Evolutionary conservation across 2,113 vertebrate species (phyloP), one percentile per base, ranked within the genome.

Genomic region (Callochromis pleurospilus): DNA sequence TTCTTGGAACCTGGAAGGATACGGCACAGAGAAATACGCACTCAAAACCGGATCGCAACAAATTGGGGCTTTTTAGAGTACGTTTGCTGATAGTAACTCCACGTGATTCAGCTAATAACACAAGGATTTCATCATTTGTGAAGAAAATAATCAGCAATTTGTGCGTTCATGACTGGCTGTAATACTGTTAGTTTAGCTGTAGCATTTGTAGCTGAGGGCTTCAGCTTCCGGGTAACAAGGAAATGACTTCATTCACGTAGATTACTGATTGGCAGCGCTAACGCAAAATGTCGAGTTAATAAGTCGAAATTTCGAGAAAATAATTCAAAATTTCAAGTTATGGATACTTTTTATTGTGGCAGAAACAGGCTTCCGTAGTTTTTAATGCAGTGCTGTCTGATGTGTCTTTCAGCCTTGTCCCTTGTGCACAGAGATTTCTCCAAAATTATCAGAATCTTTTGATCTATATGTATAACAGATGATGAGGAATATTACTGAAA

Each of bases 191-290:
- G 56, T 3, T 60, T 60, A 60, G 14, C 29, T 31, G 29, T 60
- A 60, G 0, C 56, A 60, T 60, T 60, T 60, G 56, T 33, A 60
- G 56, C 15, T 1, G 29, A 60, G 56, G 15, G 26, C 1, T 10
- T 60, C 56, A 33, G 56, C 56, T 60, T 60, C 56, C 3, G 3
- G 29, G 56, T 33, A 60, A 60, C 56, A 60, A 60, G 56, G 1
- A 60, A 33, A 33, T 19, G 3, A 33, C 56, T 60, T 60, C 1
- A 60, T 60, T 60, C 15, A 33, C 0, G 0, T 60, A 33, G 29
- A 33, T 60, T 60, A 60, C 29, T 60, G 56, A 60, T 60, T 60
- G 29, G 29, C 56, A 60, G 29, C 0, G 5, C 3, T 60, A 60
- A 60, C 29, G 0, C 56, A 60, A 60, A 33, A 60, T 60, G 56